Conservation (phyloP, 2,113 vertebrate species). For the Alaudala cheleensis region DNA sequence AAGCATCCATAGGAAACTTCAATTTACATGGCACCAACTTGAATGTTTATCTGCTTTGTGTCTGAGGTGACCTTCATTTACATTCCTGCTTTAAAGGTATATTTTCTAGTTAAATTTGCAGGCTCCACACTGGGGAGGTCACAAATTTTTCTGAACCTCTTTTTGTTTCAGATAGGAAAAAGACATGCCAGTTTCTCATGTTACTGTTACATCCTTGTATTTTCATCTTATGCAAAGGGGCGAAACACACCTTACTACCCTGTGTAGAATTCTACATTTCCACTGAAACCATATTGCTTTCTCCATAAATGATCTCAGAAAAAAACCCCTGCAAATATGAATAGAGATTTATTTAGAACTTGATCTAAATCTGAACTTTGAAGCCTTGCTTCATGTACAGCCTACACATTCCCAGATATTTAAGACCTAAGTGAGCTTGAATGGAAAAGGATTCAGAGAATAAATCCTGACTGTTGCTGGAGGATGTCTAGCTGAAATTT, state of each 20-base stretch:
- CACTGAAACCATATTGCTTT: neutral
- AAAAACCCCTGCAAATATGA: neutral
- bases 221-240: neutral
- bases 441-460: neutral
- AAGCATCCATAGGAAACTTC: neutral
- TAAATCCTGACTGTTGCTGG: neutral
- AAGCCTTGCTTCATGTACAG: neutral
- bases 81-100: neutral
- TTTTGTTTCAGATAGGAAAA: neutral
- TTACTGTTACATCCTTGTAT: neutral
- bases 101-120: neutral
- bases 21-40: neutral
- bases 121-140: fast-evolving
- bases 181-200: fast-evolving
- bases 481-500: neutral
- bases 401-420: neutral
- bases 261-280: neutral
- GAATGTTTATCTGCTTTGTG: neutral
- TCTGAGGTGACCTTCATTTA: neutral
- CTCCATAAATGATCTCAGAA: neutral
- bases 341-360: neutral
- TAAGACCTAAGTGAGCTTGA: neutral
- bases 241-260: neutral
- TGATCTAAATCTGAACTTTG: neutral
- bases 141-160: neutral